Conservation (phyloP, 1,140 invertebrate genomes). For the Drosophila pandora region DNA sequence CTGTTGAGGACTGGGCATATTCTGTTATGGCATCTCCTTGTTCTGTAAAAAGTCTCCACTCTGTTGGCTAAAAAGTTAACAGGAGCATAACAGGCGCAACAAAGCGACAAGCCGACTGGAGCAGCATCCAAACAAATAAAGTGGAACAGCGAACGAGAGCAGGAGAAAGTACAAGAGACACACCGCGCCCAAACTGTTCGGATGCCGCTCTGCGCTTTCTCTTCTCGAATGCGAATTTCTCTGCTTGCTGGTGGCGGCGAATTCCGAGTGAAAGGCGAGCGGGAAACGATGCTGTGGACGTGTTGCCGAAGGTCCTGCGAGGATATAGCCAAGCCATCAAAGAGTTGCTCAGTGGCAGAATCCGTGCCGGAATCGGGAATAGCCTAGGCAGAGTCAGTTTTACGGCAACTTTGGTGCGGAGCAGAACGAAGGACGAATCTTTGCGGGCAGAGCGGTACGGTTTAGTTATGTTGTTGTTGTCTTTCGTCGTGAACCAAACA, state of each 20-base stretch:
- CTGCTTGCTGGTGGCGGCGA: not conserved
- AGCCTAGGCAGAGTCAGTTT: constrained; percentile 55
- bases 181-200: constrained; percentile 54
- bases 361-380: constrained; percentile 41
- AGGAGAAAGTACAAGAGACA: constrained; percentile 7
- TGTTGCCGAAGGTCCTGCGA: constrained; percentile 23
- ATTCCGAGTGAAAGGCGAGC: not conserved
- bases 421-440: constrained; percentile 49
- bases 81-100: constrained; percentile 43
- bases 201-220: constrained; percentile 6
- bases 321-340: constrained; percentile 32
- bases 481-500: constrained; percentile 1
- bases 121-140: constrained; percentile 6
- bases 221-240: constrained; percentile 10
- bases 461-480: constrained; percentile 9
- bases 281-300: constrained; percentile 32
- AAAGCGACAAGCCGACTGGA: constrained; percentile 49
- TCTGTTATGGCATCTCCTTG: not conserved
- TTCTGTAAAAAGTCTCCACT: constrained; percentile 52
- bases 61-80: constrained; percentile 25
- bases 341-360: constrained; percentile 51
- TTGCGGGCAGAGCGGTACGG: constrained; percentile 31
- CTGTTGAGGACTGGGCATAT: not conserved
- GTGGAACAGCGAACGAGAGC: constrained; percentile 6
- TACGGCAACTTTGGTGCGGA: constrained; percentile 65